Base-by-base conservation (phyloP, 2,113 vertebrate species). In the Brachirus orientalis region DNA sequence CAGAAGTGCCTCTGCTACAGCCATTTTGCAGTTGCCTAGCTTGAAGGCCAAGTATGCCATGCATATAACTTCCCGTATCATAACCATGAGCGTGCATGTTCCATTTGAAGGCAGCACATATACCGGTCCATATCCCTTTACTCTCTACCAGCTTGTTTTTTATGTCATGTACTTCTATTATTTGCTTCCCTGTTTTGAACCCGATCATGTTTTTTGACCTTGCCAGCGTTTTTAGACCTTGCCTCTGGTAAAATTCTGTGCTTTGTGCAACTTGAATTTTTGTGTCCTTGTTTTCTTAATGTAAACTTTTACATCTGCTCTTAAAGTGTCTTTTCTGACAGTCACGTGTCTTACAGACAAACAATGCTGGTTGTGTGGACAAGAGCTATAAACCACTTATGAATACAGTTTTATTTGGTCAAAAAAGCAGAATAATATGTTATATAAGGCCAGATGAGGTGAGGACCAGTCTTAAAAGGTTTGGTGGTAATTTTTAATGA, bases 391-490 rank as follows among this genome's bases (percentile, higher is more conserved):
- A 64, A 68, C 40, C 43, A 51, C 51, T 62, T 64, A 45, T 61
- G n/a, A 63, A 63, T 28, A 28, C 1, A 28, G 61, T 79, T 77
- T 63, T 79, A 46, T 68, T 74, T 41, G 6, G 17, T 8, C 53
- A 53, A 46, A 69, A 68, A 62, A 37, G 40, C 50, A 18, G 50
- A 65, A 12, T 40, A 63, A 73, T 13, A 59, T 64, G 69, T n/a
- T 28, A 18, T 16, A 44, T 12, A 55, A 65, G 60, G 71, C 78
- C 67, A 51, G 40, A 35, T 0, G 47, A 75, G 63, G 48, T 59
- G 52, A 73, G 66, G 37, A 22, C 36, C 19, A 66, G 16, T 28
- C 63, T 63, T 50, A 69, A 65, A 17, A 8, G 18, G 37, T 75
- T 53, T 56, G 40, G 56, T 40, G 44, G 22, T 19, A 50, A 19